Percentiles rank a stretch among this genome's conserved stretches.
Conservation (phyloP, 2,888 invertebrate species). For the Trachelus troglodyta region DNA sequence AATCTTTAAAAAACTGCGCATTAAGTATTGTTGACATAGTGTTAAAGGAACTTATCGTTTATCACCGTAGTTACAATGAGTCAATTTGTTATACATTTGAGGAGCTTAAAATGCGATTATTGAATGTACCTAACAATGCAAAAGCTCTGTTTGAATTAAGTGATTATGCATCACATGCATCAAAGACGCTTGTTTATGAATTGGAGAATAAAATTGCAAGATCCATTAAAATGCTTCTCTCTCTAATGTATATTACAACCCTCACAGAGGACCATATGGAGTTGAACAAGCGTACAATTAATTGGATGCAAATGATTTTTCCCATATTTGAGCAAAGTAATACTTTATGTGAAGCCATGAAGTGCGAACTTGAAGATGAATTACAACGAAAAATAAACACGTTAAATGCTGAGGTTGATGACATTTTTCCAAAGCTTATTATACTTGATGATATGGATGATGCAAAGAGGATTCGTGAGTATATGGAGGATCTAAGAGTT, state of each 20-base stretch:
- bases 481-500: constrained; percentile 66
- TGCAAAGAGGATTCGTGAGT: constrained; percentile 68
- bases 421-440: constrained; percentile 67
- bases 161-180: constrained; percentile 68
- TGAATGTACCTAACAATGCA: constrained; percentile 68
- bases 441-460: constrained; percentile 71
- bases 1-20: constrained; percentile 41
- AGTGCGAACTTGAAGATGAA: constrained; percentile 69
- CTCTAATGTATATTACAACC: constrained; percentile 66
- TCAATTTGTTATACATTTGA: constrained; percentile 67
- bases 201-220: constrained; percentile 65
- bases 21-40: constrained; percentile 39
- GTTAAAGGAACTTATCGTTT: constrained; percentile 41
- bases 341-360: constrained; percentile 69
- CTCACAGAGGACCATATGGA: constrained; percentile 68
- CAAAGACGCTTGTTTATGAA: constrained; percentile 65
- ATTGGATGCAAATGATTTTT: constrained; percentile 69
- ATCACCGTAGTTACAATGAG: constrained; percentile 50
- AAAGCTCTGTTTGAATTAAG: constrained; percentile 69
- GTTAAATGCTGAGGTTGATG: constrained; percentile 68
- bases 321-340: constrained; percentile 70
- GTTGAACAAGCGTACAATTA: constrained; percentile 68
- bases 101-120: constrained; percentile 63
- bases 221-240: constrained; percentile 56
- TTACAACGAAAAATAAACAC: constrained; percentile 67